Evolutionary conservation across 2,113 vertebrate genomes (phyloP).

Genomic region (Haemorhous mexicanus): DNA sequence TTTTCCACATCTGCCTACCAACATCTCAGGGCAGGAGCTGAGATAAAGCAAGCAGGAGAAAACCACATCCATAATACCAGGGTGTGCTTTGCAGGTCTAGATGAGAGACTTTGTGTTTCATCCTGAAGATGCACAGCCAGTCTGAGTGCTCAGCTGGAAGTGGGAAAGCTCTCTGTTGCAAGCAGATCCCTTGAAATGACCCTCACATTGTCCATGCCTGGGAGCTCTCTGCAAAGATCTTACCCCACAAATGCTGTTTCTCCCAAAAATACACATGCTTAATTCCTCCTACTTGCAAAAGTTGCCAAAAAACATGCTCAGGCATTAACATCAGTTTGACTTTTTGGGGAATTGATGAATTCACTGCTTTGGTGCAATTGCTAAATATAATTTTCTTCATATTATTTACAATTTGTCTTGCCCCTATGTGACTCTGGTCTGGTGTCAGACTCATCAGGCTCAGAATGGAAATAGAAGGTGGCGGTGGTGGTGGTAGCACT

Average conservation of each 20-base stretch:
- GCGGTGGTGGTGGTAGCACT: not conserved
- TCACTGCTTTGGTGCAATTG: not conserved
- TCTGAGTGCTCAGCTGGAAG: not conserved
- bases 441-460: not conserved
- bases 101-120: not conserved
- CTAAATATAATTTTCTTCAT: not conserved
- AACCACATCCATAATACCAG: not conserved
- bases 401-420: not conserved
- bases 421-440: not conserved
- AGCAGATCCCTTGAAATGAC: not conserved
- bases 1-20: not conserved
- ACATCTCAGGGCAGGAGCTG: not conserved
- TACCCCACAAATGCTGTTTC: not conserved
- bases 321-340: not conserved
- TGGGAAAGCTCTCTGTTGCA: not conserved
- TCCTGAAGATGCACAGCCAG: not conserved
- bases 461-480: not conserved
- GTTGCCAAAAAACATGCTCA: accelerated
- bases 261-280: not conserved
- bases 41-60: not conserved
- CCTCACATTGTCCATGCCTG: no score
- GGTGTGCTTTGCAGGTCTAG: not conserved
- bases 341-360: not conserved
- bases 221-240: not conserved
- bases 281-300: not conserved